These are phyloP conservation scores for Tamandua tetradactyla DNA, from an alignment of 2,797 vertebrate species.

Conservation along the genomic window DNA sequence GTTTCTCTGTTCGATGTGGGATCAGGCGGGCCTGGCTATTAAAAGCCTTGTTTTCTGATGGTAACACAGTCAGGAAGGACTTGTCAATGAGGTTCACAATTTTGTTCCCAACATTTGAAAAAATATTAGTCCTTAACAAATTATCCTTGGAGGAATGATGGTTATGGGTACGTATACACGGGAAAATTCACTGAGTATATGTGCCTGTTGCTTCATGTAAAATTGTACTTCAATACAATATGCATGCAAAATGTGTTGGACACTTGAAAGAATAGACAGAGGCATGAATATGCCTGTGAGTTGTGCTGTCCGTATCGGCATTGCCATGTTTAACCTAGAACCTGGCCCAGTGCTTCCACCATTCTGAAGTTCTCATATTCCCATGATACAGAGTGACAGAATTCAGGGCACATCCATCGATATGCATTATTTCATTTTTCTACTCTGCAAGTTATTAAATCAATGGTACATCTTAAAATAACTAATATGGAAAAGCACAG, in stretches of 20 bases:
- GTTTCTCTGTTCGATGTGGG: too few relatives aligned
- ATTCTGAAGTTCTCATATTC: background rate
- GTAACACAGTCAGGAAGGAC: too few relatives aligned
- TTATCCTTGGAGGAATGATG: background rate
- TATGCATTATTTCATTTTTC: background rate
- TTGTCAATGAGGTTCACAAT: fast-evolving
- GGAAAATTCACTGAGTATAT: background rate
- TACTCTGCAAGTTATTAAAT: background rate
- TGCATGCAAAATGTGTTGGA: background rate
- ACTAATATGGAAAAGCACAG: background rate
- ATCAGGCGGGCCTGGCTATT: too few relatives aligned
- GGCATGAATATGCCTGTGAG: background rate
- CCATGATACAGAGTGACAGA: background rate
- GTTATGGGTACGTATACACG: background rate
- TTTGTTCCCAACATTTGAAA: background rate
- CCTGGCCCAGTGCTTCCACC: background rate
- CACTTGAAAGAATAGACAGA: background rate
- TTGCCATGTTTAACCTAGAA: background rate
- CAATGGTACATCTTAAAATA: background rate
- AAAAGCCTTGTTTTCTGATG: too few relatives aligned
- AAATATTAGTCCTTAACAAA: background rate
- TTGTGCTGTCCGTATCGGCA: background rate
- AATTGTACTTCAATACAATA: background rate
- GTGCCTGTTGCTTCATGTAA: background rate
- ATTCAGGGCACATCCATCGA: background rate